Percentiles rank a stretch among this genome's conserved stretches.
These are phyloP conservation scores for Acheta domesticus DNA, from an alignment of 2,888 invertebrate genomes.

Conservation along the genomic window DNA sequence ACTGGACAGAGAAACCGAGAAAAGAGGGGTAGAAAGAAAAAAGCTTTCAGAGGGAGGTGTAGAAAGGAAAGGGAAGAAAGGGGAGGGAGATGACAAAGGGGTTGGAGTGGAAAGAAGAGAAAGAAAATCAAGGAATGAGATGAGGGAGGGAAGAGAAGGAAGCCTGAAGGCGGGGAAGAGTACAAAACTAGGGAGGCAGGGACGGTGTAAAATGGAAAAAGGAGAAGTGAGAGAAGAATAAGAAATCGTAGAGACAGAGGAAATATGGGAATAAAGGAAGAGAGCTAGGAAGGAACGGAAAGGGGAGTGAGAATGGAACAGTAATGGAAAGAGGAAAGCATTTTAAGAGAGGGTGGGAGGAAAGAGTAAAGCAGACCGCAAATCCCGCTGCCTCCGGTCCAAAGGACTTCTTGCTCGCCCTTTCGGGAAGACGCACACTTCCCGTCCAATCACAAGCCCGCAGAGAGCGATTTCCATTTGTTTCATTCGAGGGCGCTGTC, in stretches of 20 bases:
- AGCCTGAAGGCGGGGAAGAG: no score
- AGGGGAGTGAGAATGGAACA: neutral
- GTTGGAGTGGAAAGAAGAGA: no score
- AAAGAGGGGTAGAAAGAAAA: no score
- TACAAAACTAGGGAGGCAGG: neutral
- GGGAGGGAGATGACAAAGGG: no score
- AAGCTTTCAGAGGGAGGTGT: no score
- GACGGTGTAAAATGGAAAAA: neutral
- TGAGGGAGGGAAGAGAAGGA: no score
- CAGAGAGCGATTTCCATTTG: constrained; percentile 4
- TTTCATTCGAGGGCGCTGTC: neutral
- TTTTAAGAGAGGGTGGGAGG: neutral
- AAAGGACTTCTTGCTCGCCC: neutral
- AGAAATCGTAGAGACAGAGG: neutral
- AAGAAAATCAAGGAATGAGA: no score
- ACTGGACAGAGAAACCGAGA: no score
- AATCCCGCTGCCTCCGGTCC: neutral
- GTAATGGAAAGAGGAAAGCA: neutral
- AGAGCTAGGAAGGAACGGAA: neutral
- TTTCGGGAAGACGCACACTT: neutral
- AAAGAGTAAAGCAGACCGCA: neutral
- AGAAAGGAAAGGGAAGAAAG: no score
- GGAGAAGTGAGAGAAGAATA: neutral
- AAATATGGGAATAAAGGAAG: neutral
- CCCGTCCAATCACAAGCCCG: neutral